Evolutionary conservation across 2,797 vertebrate genomes (phyloP).

Genomic region (Ibycter americanus): DNA sequence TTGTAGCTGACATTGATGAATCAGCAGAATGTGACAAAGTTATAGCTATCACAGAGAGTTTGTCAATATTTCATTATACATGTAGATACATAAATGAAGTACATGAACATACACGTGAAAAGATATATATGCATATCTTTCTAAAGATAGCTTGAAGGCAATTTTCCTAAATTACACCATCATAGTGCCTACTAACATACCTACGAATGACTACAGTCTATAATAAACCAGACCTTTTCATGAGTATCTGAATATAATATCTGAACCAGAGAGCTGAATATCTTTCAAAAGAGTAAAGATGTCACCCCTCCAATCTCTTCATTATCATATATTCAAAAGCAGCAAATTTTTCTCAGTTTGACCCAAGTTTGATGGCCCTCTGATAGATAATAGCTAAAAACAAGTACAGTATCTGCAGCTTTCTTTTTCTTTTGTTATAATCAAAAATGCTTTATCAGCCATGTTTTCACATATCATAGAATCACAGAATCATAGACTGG

Average conservation of each 20-base stretch:
- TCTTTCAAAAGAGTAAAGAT: neutral
- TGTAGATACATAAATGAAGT: neutral
- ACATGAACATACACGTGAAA: neutral
- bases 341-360: neutral
- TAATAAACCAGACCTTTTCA: neutral
- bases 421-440: no score
- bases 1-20: neutral
- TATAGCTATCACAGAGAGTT: neutral
- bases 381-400: neutral
- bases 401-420: neutral
- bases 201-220: neutral
- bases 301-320: neutral
- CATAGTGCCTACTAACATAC: neutral
- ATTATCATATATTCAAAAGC: neutral
- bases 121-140: neutral
- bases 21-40: neutral
- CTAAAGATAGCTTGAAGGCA: neutral
- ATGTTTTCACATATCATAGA: neutral
- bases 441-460: neutral
- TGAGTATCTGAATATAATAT: neutral
- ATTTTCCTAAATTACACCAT: neutral
- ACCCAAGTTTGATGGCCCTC: neutral
- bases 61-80: neutral
- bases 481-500: neutral
- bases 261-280: neutral